Evolutionary conservation across 2,888 invertebrate genomes (phyloP), one percentile per base, ranked within the genome.

Genomic region (Drosophila setosimentum): DNA sequence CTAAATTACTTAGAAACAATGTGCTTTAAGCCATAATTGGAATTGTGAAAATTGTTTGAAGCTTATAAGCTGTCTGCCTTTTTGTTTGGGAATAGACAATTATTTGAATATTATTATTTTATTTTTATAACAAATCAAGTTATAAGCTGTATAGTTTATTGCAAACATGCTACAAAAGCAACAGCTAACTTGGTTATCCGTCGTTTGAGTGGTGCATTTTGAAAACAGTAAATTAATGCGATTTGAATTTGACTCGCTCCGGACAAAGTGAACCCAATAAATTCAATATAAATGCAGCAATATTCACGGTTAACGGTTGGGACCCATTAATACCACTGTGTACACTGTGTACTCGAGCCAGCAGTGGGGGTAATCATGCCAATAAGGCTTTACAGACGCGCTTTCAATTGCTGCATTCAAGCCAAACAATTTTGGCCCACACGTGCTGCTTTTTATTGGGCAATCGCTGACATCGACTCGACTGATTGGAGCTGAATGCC

Each of bases 271-370:
- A 73, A 61, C 29, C 59, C 48, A 40, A 76, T 69, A 73, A 76
- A 73, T 76, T 80, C 53, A 59, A 66, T 11, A 54, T 51, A 35
- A 58, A 59, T 50, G 49, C 49, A 66, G 55, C 55, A 54, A 35
- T 48, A 76, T 51, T 60, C 42, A 76, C 62, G 62, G 61, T 80
- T 74, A 80, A 80, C n/a, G n/a, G n/a, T 80, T 80, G 79, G 68
- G 70, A 51, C 2, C 68, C 82, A 82, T 78, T 81, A 82, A 78
- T 76, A 65, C 53, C 50, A 64, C 21, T 53, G 32, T 51, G 57
- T 60, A 2, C 6, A 21, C 76, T 55, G 24, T 51, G 59, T 27
- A n/a, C n/a, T 35, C 40, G 48, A 40, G 50, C 7, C 35, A 51
- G 45, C 40, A 45, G 33, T 21, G 10, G 8, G 16, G 37, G 37